Evolutionary conservation across 2,113 vertebrate species (phyloP), one percentile per base, ranked within the genome.

Genomic region (Rhipidura dahli): DNA sequence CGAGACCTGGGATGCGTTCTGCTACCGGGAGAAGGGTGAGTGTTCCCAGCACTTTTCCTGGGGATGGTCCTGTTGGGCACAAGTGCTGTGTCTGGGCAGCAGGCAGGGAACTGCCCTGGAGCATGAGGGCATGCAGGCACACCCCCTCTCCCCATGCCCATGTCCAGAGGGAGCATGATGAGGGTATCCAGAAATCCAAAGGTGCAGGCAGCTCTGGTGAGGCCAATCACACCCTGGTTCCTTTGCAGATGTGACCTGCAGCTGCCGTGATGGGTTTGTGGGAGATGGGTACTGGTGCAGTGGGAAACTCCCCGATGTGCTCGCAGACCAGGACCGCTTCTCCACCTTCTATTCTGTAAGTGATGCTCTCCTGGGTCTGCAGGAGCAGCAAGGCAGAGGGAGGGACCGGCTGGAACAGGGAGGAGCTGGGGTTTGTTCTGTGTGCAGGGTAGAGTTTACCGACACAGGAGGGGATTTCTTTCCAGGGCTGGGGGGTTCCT

Each of bases 341-440:
- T 99, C 99, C 60, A 94, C 97, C 77, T 99, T 99, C 96, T 99
- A 99, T 19, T 98, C 98, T 13, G 99, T 99, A 89, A 98, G 98
- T 19, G 4, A 15, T 2, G 24, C 45, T 11, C 53, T 44, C 49
- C 85, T 19, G 72, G 33, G 5, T 15, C 49, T 28, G 22, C 9
- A 3, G 24, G 19, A 26, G 5, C 39, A 63, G 2, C 31, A 12
- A 9, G 81, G 65, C 3, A 2, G 26, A 72, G 40, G 49, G 44
- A n/a, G 42, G 71, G 75, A 70, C 3, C 2, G 2, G 23, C 30
- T 2, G 0, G 6, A 33, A 31, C 6, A 35, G n/a, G 42, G 60
- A 57, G 76, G 12, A 59, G 33, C 0, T 16, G 56, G 26, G 64
- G 50, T n/a, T 77, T 40, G 68, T 31, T 44, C 37, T 86, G 9